Conservation (phyloP, 2,113 vertebrate species). For the Murina feae region DNA sequence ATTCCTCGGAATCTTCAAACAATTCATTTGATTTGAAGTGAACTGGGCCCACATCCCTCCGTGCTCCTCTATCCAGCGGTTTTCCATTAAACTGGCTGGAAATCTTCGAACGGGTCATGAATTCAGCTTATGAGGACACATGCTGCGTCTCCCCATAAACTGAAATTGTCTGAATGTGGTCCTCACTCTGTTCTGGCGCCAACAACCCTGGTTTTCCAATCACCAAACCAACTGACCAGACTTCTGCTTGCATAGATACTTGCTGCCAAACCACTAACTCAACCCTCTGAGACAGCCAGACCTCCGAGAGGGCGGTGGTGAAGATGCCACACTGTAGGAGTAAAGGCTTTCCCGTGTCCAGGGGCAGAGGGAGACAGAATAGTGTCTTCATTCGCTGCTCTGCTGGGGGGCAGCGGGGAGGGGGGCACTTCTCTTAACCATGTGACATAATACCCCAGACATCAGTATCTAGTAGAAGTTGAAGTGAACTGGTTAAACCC, state of each 20-base stretch:
- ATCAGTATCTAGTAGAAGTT: not conserved
- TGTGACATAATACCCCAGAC: not conserved
- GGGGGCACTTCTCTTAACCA: not conserved
- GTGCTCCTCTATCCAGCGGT: not conserved
- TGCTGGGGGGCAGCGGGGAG: not conserved
- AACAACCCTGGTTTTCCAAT: conserved; percentile 43
- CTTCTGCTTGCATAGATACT: not conserved
- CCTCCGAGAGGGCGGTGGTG: not conserved
- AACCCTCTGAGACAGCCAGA: not conserved
- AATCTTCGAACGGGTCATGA: not conserved
- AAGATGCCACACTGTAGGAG: not conserved
- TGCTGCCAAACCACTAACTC: conserved; percentile 53
- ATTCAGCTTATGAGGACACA: not conserved
- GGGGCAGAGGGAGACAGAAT: not conserved
- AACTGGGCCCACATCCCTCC: not conserved
- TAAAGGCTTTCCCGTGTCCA: not conserved
- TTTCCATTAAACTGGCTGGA: not conserved
- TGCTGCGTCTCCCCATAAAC: not conserved
- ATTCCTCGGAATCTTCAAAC: not conserved
- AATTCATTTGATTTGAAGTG: not conserved
- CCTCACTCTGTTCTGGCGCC: not conserved
- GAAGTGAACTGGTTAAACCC: not conserved
- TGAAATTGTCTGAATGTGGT: not conserved
- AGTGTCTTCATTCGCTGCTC: not conserved
- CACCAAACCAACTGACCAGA: conserved; percentile 44